These are phyloP conservation scores for Pachycephus smyrnensis DNA, from an alignment of 2,888 invertebrate species.

Conservation along the genomic window DNA sequence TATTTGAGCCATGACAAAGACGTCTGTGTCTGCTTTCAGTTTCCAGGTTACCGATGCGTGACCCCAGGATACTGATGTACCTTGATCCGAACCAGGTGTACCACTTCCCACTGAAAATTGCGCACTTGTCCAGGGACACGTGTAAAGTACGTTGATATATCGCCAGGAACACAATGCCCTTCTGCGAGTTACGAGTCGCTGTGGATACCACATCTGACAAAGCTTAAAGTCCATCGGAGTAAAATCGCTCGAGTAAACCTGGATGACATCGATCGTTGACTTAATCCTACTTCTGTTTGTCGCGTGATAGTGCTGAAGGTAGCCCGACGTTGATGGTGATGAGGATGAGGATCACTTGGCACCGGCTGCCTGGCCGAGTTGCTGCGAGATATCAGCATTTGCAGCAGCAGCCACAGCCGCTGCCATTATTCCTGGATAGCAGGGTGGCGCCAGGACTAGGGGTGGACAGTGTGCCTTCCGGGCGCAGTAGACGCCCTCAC, in stretches of 20 bases:
- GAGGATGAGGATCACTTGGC: neutral
- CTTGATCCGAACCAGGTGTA: conserved; percentile 36
- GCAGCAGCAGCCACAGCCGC: neutral
- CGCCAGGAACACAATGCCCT: conserved; percentile 12
- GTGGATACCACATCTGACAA: neutral
- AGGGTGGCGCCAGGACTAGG: conserved; percentile 49
- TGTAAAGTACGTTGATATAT: conserved; percentile 28
- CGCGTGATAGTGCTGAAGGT: neutral
- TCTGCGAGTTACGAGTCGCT: neutral
- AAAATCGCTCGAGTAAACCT: neutral
- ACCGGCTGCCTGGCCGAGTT: conserved; percentile 42
- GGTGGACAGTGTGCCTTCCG: conserved; percentile 54
- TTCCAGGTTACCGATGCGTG: neutral
- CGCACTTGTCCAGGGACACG: conserved; percentile 31
- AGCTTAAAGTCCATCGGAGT: neutral
- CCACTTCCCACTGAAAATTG: conserved; percentile 38
- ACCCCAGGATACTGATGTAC: neutral
- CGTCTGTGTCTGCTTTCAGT: neutral
- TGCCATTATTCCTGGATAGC: conserved; percentile 50
- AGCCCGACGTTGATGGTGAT: neutral
- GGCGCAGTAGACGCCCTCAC: conserved; percentile 51
- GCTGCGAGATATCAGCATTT: conserved; percentile 11
- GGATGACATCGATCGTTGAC: neutral
- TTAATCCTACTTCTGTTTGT: neutral
- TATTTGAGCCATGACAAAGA: neutral